Conservation (phyloP, 1,140 invertebrate species). For the Hesperophylax magnus region DNA sequence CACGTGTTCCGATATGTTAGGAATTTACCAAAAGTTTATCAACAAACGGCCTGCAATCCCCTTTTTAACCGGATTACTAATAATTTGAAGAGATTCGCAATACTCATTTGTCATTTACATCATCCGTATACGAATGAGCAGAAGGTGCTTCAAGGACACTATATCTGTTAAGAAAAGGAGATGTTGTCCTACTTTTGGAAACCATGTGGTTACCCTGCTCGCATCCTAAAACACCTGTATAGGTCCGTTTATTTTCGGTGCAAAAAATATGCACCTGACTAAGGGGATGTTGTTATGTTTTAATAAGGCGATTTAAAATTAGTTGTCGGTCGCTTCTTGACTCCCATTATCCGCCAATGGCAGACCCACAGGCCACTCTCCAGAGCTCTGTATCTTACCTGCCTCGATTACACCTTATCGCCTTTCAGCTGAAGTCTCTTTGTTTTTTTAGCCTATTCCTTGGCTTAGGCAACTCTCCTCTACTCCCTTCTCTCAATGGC, state of each 20-base stretch:
- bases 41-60: too few species aligned
- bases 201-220: not conserved
- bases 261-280: constrained; percentile 57
- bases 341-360: not conserved
- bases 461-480: constrained; percentile 1
- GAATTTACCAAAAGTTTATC: too few species aligned
- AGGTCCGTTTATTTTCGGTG: constrained; percentile 10
- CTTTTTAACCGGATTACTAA: too few species aligned
- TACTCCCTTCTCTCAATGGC: not conserved
- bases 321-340: constrained; percentile 46
- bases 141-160: too few species aligned
- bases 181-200: too few species aligned
- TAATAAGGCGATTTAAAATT: constrained; percentile 56
- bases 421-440: constrained; percentile 1
- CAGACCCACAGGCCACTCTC: not conserved
- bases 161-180: too few species aligned
- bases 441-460: constrained; percentile 37
- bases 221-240: constrained; percentile 44
- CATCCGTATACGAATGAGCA: too few species aligned
- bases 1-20: too few species aligned
- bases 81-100: too few species aligned
- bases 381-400: constrained; percentile 23
- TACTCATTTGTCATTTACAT: too few species aligned
- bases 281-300: constrained; percentile 55
- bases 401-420: constrained; percentile 37